Conservation (phyloP, 2,113 vertebrate genomes). For the Podiceps cristatus region DNA sequence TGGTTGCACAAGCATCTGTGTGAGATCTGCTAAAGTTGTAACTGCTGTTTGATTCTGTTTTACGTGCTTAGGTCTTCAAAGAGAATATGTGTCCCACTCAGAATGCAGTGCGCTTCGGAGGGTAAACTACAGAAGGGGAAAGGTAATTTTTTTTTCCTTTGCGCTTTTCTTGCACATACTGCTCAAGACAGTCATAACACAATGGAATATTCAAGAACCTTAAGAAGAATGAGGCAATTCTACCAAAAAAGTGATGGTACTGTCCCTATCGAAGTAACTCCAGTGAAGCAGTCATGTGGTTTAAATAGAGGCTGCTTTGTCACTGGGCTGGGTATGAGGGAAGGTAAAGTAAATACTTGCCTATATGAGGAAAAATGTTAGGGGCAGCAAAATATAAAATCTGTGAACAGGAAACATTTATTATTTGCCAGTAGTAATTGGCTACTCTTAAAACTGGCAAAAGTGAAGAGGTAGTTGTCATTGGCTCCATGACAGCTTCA, state of each 20-base stretch:
- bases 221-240: not conserved
- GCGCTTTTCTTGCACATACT: accelerated
- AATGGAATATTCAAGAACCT: not conserved
- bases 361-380: slow-evolving; percentile 25
- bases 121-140: slow-evolving; percentile 82
- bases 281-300: not conserved
- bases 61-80: slow-evolving; percentile 70
- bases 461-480: not conserved
- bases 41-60: not conserved
- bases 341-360: slow-evolving; percentile 30
- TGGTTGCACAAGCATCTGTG: not conserved
- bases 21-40: not conserved
- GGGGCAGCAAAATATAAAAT: slow-evolving; percentile 4
- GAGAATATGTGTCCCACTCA: slow-evolving; percentile 66
- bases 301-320: slow-evolving; percentile 38
- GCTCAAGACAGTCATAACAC: not conserved
- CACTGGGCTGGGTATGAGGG: not conserved
- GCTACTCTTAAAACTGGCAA: not conserved
- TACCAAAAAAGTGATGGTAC: not conserved
- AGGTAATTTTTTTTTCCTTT: slow-evolving; percentile 56
- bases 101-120: slow-evolving; percentile 71
- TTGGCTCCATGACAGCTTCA: slow-evolving; percentile 23
- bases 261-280: not conserved
- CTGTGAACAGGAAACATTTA: slow-evolving; percentile 8
- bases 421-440: slow-evolving; percentile 50